phyloP scores from a whole-genome alignment of 2,888 invertebrate species.

The Leptinotarsa rubiginosa region DNA sequence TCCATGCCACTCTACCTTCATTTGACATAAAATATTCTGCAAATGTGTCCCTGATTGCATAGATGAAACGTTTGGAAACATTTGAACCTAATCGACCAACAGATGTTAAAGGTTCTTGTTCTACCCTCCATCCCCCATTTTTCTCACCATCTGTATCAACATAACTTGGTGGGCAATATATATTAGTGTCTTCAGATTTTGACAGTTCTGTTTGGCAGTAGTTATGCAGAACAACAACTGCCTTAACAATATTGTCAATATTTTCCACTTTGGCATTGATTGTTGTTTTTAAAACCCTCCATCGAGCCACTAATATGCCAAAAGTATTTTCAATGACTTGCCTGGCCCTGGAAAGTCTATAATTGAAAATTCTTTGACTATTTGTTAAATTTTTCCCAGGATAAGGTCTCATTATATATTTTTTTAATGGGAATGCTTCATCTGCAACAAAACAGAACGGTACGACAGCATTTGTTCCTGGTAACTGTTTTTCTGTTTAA shows the following conservation, averaged over 20 bases:
- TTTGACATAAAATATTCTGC: slow-evolving; percentile 38
- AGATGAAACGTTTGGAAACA: slow-evolving; percentile 22
- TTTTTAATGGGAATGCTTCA: slow-evolving; percentile 47
- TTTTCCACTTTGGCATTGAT: slow-evolving; percentile 49
- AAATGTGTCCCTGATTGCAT: slow-evolving; percentile 34
- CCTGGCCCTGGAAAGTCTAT: slow-evolving; percentile 47
- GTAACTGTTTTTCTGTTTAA: too few relatives aligned
- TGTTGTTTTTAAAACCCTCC: slow-evolving; percentile 46
- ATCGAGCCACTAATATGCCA: slow-evolving; percentile 49
- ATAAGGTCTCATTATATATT: slow-evolving; percentile 50
- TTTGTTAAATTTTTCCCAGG: slow-evolving; percentile 39
- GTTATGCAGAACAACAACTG: slow-evolving; percentile 39
- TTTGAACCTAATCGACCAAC: slow-evolving; percentile 41
- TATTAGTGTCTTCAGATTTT: slow-evolving; percentile 11
- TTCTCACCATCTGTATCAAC: slow-evolving; percentile 17
- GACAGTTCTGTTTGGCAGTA: slow-evolving; percentile 31
- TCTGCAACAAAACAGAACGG: slow-evolving; percentile 48
- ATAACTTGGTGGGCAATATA: slow-evolving; percentile 27
- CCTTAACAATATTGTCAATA: slow-evolving; percentile 22
- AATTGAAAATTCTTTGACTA: slow-evolving; percentile 49
- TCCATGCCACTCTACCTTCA: slow-evolving; percentile 34
- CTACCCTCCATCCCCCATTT: slow-evolving; percentile 28
- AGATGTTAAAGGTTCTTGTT: slow-evolving; percentile 35
- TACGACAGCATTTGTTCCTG: slow-evolving; percentile 25
- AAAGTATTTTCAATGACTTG: slow-evolving; percentile 51